Base-by-base conservation (phyloP, 2,888 invertebrate species). In the Tenthredo distinguenda region DNA sequence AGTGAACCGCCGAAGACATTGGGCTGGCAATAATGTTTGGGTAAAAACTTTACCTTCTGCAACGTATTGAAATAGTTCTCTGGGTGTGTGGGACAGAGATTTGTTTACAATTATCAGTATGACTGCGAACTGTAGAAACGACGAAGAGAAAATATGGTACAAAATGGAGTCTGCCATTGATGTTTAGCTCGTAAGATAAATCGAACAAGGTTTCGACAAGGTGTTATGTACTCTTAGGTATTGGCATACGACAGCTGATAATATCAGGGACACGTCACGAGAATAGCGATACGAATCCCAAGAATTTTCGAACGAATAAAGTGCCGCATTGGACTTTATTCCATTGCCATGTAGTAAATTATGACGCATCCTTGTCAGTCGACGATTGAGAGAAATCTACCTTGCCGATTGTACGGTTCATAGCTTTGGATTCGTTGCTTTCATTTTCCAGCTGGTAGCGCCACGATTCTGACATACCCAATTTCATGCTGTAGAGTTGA, bases 161-260 rank as follows among this genome's bases (percentile, higher is more conserved):
- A 87, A 86, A 86, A 86, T 86, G 86, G 87, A 87, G 85, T 81
- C 86, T 84, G 87, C 87, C 87, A 87, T 87, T 87, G 84, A 72
- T 85, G 82, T 31, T 79, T 72, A 81, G 72, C 85, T 85, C 71
- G 37, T 37, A 83, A 47, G 83, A 83, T 71, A 83, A 74, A 68
- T 83, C 47, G 43, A 50, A 31, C 18, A 34, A 18, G n/a, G 21
- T 68, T 50, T 47, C 40, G 18, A 6, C 10, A 15, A 71, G 10
- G 31, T 18, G 18, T n/a, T 68, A 21, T 71, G 18, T n/a, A 50
- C 50, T 71, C 10, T 10, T 1, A 18, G 10, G 43, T 47, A 68
- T 65, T 47, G 68, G 5, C 83, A 71, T 71, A 31, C 65, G 62
- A 43, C 34, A 9, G 71, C 10, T 83, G 83, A 83, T 83, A 83